Conservation (phyloP, 2,797 vertebrate genomes). For the Poeciliopsis presidionis region DNA sequence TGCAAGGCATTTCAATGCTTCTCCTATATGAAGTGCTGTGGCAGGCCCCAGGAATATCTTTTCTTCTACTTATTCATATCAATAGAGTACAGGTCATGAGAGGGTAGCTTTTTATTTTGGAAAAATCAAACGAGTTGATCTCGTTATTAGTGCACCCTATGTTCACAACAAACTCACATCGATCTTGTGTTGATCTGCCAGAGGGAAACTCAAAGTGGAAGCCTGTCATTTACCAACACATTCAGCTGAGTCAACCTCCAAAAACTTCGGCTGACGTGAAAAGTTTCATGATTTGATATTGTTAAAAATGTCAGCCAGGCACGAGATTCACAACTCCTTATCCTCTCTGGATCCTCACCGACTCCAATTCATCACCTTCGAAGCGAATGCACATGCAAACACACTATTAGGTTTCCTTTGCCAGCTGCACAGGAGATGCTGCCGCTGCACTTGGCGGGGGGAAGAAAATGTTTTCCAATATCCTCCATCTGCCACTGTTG, state of each 20-base stretch:
- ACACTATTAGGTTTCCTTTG: constrained; percentile 53
- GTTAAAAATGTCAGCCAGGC: constrained; percentile 14
- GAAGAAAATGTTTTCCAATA: constrained; percentile 66
- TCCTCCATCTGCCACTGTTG: constrained; percentile 64
- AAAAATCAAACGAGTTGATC: background rate
- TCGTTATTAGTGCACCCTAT: background rate
- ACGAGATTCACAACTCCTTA: constrained; percentile 4
- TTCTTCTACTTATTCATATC: background rate
- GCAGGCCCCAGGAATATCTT: background rate
- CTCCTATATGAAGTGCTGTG: too few species aligned
- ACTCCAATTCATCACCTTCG: constrained; percentile 34
- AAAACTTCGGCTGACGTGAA: constrained; percentile 13
- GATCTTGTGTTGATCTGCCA: background rate
- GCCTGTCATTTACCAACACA: constrained; percentile 6
- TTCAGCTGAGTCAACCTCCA: constrained; percentile 18
- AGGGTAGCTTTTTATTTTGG: background rate
- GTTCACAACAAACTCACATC: constrained; percentile 3
- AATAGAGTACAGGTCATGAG: background rate
- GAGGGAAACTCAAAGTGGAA: background rate
- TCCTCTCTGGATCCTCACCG: constrained; percentile 9
- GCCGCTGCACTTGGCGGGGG: constrained; percentile 23
- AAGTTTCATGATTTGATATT: constrained; percentile 37
- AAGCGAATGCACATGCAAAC: constrained; percentile 8
- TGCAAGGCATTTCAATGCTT: too few species aligned
- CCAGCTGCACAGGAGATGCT: constrained; percentile 47